These are phyloP conservation scores for Geococcyx californianus DNA, from an alignment of 2,113 vertebrate species.

Conservation along the genomic window DNA sequence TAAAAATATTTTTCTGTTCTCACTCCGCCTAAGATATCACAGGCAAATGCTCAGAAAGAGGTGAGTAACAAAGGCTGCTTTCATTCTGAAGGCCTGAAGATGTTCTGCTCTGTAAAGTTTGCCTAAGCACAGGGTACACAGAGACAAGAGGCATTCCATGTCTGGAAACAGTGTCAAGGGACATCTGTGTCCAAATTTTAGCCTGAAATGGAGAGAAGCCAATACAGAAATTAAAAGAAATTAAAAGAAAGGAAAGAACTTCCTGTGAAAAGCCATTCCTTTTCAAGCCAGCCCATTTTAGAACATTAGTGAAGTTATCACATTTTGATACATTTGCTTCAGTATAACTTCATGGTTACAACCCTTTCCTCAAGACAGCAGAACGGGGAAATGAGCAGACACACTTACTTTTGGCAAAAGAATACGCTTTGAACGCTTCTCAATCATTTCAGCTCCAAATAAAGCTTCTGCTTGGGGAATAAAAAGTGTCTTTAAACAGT, in stretches of 20 bases:
- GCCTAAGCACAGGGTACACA: neutral
- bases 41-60: neutral
- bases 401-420: neutral
- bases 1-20: neutral
- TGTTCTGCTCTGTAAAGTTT: constrained; percentile 5
- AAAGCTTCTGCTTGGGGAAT: neutral
- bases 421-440: neutral
- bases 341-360: rapidly evolving
- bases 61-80: constrained; percentile 45
- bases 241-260: neutral
- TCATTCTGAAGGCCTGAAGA: neutral
- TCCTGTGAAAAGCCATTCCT: neutral
- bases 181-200: neutral
- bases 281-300: neutral
- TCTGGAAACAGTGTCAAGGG: neutral
- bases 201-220: neutral
- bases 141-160: neutral
- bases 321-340: neutral
- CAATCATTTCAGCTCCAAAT: neutral
- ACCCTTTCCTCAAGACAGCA: neutral
- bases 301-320: neutral
- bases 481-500: neutral
- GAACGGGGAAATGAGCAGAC: neutral
- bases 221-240: neutral
- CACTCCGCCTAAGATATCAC: neutral